Evolutionary conservation across 2,888 invertebrate genomes (phyloP), one percentile per base, ranked within the genome.

Genomic region (Nematopogon swammerdamellus): DNA sequence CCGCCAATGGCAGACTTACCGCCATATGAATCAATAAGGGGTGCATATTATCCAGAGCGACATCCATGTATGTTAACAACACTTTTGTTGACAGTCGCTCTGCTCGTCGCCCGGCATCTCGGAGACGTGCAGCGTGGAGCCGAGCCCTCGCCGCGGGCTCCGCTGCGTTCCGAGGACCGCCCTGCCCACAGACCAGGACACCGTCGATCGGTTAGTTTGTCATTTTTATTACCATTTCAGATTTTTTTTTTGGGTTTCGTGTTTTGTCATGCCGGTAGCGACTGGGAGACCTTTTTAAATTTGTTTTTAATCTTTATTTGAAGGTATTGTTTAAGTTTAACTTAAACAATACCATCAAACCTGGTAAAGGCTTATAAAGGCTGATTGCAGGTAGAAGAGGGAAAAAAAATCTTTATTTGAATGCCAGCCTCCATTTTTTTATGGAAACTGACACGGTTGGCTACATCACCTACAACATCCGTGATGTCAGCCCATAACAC

Each of bases 51-150:
- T n/a, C n/a, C n/a, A n/a, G n/a, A n/a, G n/a, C n/a, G n/a, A n/a
- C n/a, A n/a, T n/a, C n/a, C n/a, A n/a, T n/a, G n/a, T n/a, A n/a
- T n/a, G 5, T 25, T 25, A 25, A 25, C 4, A 25, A 25, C 4
- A 25, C 25, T 43, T 14, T 49, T 44, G 19, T 48, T 17, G 30
- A 2, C 59, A 70, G 68, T 72, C 74, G 0, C 55, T 64, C 1
- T 67, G 69, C 48, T 73, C 74, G 6, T 61, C 65, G 8, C 71
- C 72, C 1, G 61, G 63, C 0, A 69, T 63, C 19, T 74, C 72
- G 0, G 65, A 62, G 0, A 52, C 61, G 1, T 65, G 65, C 59
- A 72, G 72, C 53, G 73, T 61, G 1, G 72, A 67, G 50, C 68
- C 72, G 0, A 71, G 71, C 17, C 76, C 77, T 3, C 55, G 72